Evolutionary conservation across 2,797 vertebrate species (phyloP), one percentile per base, ranked within the genome.

Genomic region (Cetoscarus ocellatus): DNA sequence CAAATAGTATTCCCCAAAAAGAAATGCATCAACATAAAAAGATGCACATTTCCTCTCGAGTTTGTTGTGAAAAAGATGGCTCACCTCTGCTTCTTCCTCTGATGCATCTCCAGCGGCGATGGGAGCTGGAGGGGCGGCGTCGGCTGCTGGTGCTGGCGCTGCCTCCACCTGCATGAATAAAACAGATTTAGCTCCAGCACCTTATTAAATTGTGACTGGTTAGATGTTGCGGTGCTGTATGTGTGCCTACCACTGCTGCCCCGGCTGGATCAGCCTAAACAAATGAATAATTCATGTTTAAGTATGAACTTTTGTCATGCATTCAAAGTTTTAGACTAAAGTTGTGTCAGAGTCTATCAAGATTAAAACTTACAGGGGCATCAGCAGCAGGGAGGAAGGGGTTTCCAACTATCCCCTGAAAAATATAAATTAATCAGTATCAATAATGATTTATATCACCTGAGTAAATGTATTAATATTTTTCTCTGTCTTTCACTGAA

Each of bases 11-110:
- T 11, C 18, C 14, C 5, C 17, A 10, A 42, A 17, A 35, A 43
- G 7, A 42, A 40, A 42, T 51, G 27, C 10, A 39, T 49, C 27
- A 47, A 3, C 27, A 66, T 12, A 42, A 13, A 65, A 13, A 64
- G 10, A 47, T 51, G 3, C 12, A 50, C 7, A 19, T 44, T 45
- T 45, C 3, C 19, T 10, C 18, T 44, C 27, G 6, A 11, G 35
- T 57, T 39, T 9, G 3, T 11, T 50, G 3, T 18, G 6, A 44
- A 49, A 27, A 18, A 12, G 15, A 8, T 19, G 10, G 52, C 77
- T 86, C 57, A 93, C 93, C 81, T 87, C 87, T 8, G 11, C 27
- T 73, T 94, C 93, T 49, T 94, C 92, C 12, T 93, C 92, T 63
- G 93, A 94, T 18, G 7, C 75, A 0, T 93, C 89, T 63, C 56